These are phyloP conservation scores for Chaetorhynchus papuensis DNA, from an alignment of 2,113 vertebrate genomes.

Conservation along the genomic window DNA sequence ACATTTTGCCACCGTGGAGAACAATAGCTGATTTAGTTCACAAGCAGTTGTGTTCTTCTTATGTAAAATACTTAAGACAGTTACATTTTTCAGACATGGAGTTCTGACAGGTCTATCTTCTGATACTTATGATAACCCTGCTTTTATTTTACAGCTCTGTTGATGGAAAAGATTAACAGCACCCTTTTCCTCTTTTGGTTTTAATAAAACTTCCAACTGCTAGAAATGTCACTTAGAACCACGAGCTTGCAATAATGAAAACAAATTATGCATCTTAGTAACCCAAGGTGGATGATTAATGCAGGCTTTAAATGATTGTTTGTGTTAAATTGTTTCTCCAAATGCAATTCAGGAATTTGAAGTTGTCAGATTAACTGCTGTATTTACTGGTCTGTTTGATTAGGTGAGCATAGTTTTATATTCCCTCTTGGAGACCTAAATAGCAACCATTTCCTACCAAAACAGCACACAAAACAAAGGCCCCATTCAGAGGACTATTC, in stretches of 20 bases:
- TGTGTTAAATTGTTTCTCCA: slow-evolving; percentile 77
- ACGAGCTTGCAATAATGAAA: slow-evolving; percentile 65
- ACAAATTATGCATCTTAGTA: slow-evolving; percentile 78
- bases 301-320: slow-evolving; percentile 79
- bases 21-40: background rate
- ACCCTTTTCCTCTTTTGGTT: slow-evolving; percentile 22
- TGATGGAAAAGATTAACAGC: background rate
- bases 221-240: slow-evolving; percentile 62
- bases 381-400: slow-evolving; percentile 83
- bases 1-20: background rate
- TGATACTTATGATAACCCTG: background rate
- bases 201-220: slow-evolving; percentile 30
- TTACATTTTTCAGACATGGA: background rate
- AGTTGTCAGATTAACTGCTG: slow-evolving; percentile 79
- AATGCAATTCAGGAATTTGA: slow-evolving; percentile 77
- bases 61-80: background rate
- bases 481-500: slow-evolving; percentile 75
- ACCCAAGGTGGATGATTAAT: slow-evolving; percentile 70
- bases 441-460: slow-evolving; percentile 89
- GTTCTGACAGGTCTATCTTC: background rate
- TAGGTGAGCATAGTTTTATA: slow-evolving; percentile 91
- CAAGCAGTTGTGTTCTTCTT: background rate
- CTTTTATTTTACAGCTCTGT: slow-evolving; percentile 5
- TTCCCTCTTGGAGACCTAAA: slow-evolving; percentile 90
- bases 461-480: slow-evolving; percentile 88